phyloP scores from a whole-genome alignment of 2,888 invertebrate species.

The Arge pagana region DNA sequence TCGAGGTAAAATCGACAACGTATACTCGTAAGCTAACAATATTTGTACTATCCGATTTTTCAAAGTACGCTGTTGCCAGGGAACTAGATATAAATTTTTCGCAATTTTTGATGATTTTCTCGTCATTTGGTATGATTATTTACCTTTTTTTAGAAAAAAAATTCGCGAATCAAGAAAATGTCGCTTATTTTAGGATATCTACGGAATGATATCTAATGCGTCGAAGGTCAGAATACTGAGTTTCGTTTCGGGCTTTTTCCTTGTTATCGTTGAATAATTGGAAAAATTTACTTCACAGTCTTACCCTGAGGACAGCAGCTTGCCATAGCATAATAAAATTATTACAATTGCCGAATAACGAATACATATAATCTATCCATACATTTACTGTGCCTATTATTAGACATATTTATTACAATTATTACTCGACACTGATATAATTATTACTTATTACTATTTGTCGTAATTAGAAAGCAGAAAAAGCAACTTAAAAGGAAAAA shows the following conservation, averaged over 20 bases:
- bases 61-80: constrained; percentile 54
- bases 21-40: constrained; percentile 54
- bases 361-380: constrained; percentile 33
- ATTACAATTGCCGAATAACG: constrained; percentile 36
- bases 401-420: constrained; percentile 48
- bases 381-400: constrained; percentile 56
- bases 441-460: constrained; percentile 19
- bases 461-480: constrained; percentile 1
- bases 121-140: too few relatives aligned
- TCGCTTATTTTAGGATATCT: too few relatives aligned
- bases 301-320: constrained; percentile 31
- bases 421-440: constrained; percentile 24
- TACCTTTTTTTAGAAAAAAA: neutral
- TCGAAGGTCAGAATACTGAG: too few relatives aligned
- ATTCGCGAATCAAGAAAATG: neutral
- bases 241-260: too few relatives aligned
- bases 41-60: constrained; percentile 51
- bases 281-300: too few relatives aligned
- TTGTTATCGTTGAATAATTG: too few relatives aligned
- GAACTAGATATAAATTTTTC: constrained; percentile 38
- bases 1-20: constrained; percentile 46
- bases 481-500: neutral
- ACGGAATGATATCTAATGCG: too few relatives aligned
- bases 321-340: constrained; percentile 44
- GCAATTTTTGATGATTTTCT: too few relatives aligned